phyloP scores from a whole-genome alignment of 2,797 vertebrate species.

The Tragopan temminckii region DNA sequence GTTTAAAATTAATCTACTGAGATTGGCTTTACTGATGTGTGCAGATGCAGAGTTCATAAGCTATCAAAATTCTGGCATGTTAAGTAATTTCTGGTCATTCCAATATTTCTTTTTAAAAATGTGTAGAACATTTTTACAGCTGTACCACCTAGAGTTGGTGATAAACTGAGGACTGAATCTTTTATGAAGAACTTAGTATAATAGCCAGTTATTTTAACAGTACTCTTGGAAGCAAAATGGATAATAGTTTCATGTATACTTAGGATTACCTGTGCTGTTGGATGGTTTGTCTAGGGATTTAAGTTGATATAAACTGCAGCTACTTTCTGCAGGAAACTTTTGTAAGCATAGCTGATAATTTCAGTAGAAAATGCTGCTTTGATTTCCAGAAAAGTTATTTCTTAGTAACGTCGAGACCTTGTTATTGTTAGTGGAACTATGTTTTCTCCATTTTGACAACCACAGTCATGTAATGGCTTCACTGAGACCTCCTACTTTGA shows the following conservation, averaged over 20 bases:
- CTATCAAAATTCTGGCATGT: not conserved
- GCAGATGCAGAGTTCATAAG: not conserved
- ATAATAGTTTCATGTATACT: not conserved
- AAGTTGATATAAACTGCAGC: not conserved
- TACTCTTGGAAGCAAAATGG: not conserved
- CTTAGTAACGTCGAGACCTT: not conserved
- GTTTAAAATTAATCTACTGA: constrained; percentile 21
- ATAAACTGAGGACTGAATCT: not conserved
- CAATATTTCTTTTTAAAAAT: not conserved
- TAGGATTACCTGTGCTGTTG: not conserved
- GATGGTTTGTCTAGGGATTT: not conserved
- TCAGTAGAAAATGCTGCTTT: not conserved
- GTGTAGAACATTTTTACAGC: not conserved
- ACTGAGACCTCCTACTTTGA: not conserved
- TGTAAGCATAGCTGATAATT: not conserved
- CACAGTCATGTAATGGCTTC: not conserved
- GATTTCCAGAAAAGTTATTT: not conserved
- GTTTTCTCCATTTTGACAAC: not conserved
- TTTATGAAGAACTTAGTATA: not conserved
- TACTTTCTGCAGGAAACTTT: not conserved
- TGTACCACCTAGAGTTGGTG: not conserved
- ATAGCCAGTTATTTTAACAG: not conserved
- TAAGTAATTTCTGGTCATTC: not conserved
- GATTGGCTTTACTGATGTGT: not conserved
- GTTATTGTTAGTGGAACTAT: not conserved